phyloP scores from a whole-genome alignment of 2,797 vertebrate genomes.

The Gobionotothen gibberifrons region DNA sequence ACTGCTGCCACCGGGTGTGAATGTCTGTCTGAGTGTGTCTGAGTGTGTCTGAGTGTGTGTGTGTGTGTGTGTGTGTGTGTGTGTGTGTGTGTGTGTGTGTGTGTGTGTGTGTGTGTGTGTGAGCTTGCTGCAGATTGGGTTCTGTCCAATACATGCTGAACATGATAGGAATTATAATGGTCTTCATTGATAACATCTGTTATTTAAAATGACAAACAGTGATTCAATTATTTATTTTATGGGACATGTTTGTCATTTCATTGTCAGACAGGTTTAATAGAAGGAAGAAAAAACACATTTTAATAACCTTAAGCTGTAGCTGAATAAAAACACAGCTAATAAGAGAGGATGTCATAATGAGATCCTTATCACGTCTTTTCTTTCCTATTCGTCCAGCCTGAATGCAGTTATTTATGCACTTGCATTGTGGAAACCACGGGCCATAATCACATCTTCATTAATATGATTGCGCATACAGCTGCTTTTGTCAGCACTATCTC shows the following conservation, averaged over 20 bases:
- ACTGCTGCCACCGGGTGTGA: conserved; percentile 42
- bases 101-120: conserved; percentile 28
- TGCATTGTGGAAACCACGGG: conserved; percentile 36
- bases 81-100: conserved; percentile 23
- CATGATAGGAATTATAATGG: conserved; percentile 41
- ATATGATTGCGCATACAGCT: conserved; percentile 61
- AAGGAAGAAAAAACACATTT: background rate
- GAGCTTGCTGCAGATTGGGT: conserved; percentile 36
- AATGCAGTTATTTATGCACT: conserved; percentile 53
- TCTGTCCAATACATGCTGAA: conserved; percentile 25
- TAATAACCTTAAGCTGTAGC: conserved; percentile 11
- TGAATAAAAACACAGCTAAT: conserved; percentile 30
- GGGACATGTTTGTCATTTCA: conserved; percentile 11
- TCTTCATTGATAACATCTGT: conserved; percentile 13
- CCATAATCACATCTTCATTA: conserved; percentile 68
- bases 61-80: conserved; percentile 29
- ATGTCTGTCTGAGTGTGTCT: conserved; percentile 24
- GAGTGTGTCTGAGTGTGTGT: conserved; percentile 29
- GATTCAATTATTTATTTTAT: conserved; percentile 12
- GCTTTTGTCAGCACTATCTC: conserved; percentile 77
- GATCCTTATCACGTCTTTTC: conserved; percentile 36
- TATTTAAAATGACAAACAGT: conserved; percentile 41
- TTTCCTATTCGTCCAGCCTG: conserved; percentile 18
- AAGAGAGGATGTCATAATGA: conserved; percentile 24
- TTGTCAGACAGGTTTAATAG: conserved; percentile 17